Evolutionary conservation across 2,888 invertebrate genomes (phyloP).

Genomic region (Chydorus sphaericus): DNA sequence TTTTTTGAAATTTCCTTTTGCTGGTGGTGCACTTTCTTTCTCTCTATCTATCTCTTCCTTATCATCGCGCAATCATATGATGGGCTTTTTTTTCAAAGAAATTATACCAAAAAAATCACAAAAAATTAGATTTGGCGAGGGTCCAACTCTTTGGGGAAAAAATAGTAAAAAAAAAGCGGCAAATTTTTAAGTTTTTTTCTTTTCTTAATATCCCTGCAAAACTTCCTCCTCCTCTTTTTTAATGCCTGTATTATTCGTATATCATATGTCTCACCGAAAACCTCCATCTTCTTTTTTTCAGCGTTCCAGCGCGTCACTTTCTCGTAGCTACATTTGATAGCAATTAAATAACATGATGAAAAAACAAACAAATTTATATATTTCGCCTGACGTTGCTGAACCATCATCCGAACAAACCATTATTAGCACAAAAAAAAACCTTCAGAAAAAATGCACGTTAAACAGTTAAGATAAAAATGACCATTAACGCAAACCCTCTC

Average conservation of each 20-base stretch:
- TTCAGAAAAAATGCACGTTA: background rate
- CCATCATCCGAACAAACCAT: background rate
- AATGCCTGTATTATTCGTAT: background rate
- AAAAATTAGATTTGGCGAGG: constrained; percentile 1
- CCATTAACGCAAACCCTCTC: background rate
- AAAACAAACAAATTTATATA: background rate
- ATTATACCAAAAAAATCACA: background rate
- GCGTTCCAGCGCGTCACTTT: background rate
- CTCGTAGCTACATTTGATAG: constrained; percentile 4
- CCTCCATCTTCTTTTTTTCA: background rate
- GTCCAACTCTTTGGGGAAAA: background rate
- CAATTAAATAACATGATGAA: background rate
- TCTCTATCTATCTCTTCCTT: background rate
- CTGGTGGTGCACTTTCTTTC: background rate
- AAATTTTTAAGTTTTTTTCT: background rate
- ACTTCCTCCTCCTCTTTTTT: background rate
- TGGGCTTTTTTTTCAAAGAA: background rate
- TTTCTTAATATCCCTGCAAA: no score
- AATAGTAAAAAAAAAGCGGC: background rate
- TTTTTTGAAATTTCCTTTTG: background rate
- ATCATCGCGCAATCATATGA: no score
- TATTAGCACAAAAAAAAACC: background rate
- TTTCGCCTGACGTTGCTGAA: background rate
- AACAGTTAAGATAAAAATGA: background rate
- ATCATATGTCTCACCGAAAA: background rate